Percentiles rank a stretch among this genome's conserved stretches.
Evolutionary conservation across 2,797 vertebrate species (phyloP).

Genomic region (Pangasius larnaudii): DNA sequence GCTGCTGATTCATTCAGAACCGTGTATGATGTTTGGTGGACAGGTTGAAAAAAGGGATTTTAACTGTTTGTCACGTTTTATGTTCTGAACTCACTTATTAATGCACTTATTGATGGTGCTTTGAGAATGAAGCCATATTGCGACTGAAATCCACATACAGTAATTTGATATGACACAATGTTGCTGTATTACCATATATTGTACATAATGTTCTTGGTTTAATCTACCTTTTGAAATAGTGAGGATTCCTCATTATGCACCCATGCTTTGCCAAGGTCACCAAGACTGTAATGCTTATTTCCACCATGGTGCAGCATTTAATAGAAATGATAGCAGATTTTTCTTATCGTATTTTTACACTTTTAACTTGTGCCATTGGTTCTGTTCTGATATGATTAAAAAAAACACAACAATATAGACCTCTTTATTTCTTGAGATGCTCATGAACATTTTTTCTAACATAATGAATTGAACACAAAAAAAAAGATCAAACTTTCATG

Average conservation of each 20-base stretch:
- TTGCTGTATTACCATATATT: not conserved
- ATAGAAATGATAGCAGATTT: not conserved
- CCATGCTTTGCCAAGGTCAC: not conserved
- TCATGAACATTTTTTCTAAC: not conserved
- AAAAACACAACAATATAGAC: not conserved
- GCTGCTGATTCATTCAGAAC: not conserved
- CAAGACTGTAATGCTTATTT: not conserved
- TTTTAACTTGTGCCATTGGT: not conserved
- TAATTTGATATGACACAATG: not conserved
- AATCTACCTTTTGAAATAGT: not conserved
- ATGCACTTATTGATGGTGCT: not conserved
- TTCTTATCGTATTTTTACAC: not conserved
- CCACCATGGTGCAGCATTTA: not conserved
- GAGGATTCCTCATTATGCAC: not conserved
- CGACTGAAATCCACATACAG: not conserved
- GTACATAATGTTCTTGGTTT: not conserved
- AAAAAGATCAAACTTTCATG: not conserved
- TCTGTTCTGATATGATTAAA: not conserved
- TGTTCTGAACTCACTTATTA: not conserved
- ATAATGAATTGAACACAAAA: not conserved
- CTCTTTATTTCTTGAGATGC: slow-evolving; percentile 35
- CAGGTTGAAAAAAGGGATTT: not conserved
- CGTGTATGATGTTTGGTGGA: not conserved
- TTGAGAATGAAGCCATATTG: not conserved
- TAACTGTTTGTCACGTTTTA: not conserved